These are phyloP conservation scores for Tapera naevia DNA, from an alignment of 2,797 vertebrate genomes.

Conservation along the genomic window DNA sequence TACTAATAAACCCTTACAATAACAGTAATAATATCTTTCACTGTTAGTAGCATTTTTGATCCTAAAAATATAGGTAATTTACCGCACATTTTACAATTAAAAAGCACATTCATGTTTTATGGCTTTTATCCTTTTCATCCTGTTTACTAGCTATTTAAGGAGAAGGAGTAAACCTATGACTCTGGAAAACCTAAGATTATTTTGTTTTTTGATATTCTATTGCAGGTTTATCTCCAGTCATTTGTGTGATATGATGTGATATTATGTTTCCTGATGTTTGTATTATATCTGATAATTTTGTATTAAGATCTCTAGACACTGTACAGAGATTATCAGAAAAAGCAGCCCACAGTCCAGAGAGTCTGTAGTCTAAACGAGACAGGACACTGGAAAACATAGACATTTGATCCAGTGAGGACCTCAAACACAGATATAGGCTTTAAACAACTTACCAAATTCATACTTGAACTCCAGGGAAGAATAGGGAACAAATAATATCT, in stretches of 20 bases:
- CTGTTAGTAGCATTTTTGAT: constrained; percentile 11
- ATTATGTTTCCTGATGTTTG: not conserved
- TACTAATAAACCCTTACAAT: constrained; percentile 13
- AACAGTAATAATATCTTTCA: constrained; percentile 16
- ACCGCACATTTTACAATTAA: constrained; percentile 11
- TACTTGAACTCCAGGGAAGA: not conserved
- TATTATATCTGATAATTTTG: not conserved
- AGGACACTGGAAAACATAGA: not conserved
- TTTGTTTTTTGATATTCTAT: not conserved
- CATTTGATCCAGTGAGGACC: not conserved
- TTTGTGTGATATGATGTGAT: not conserved
- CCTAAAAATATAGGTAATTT: not conserved
- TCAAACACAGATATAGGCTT: not conserved
- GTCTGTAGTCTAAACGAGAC: not conserved
- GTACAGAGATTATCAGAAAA: not conserved
- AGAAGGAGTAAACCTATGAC: not conserved
- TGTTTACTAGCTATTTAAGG: not conserved
- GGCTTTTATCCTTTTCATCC: not conserved
- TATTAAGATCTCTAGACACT: not conserved
- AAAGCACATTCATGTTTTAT: not conserved
- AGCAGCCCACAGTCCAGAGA: not conserved
- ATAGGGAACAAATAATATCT: not conserved
- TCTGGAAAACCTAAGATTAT: not conserved
- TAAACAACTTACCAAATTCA: not conserved
- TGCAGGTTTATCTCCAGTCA: not conserved